phyloP scores from a whole-genome alignment of 2,113 vertebrate species.

The Apeltes quadracus region DNA sequence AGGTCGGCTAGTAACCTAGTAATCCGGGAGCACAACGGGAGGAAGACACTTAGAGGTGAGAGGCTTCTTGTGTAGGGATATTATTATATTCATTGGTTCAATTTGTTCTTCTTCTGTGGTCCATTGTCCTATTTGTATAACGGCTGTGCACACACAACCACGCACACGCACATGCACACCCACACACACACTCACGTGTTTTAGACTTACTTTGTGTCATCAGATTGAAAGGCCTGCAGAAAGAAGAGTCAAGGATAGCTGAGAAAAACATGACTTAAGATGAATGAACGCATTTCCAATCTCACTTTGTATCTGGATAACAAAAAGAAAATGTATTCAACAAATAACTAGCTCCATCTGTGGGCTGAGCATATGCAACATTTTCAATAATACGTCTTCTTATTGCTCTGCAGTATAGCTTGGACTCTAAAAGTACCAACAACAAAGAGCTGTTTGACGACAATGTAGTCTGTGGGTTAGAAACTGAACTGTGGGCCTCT shows the following conservation, averaged over 20 bases:
- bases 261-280: conserved; percentile 16
- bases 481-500: neutral
- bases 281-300: neutral
- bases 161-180: neutral
- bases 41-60: neutral
- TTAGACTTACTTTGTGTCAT: conserved; percentile 77
- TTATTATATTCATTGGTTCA: neutral
- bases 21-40: conserved; percentile 18
- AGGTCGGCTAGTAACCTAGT: conserved; percentile 72
- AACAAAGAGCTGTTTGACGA: neutral
- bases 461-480: neutral
- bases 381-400: neutral
- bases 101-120: neutral
- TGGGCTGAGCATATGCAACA: neutral
- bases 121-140: neutral
- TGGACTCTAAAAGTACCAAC: neutral
- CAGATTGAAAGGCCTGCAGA: conserved; percentile 77
- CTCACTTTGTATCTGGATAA: neutral
- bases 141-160: conserved; percentile 1
- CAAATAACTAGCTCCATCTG: neutral
- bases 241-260: conserved; percentile 37
- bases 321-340: neutral
- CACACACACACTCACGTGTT: neutral
- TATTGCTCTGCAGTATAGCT: neutral
- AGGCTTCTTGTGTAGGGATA: neutral